Base-by-base conservation (phyloP, 2,797 vertebrate species). In the Graptemys geographica region DNA sequence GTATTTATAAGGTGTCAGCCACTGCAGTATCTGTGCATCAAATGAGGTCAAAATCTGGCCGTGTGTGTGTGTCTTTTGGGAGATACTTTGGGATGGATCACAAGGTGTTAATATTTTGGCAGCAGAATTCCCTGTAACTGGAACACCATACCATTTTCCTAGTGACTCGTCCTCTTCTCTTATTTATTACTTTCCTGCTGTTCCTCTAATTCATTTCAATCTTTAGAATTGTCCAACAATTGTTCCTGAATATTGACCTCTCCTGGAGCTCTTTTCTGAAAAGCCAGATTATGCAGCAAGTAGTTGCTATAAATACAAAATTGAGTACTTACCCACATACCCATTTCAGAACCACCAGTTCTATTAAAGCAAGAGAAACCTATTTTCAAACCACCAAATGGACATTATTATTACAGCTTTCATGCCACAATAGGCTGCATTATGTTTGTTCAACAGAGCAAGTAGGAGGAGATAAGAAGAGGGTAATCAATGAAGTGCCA, bases 391-490 rank as follows among this genome's bases (percentile, higher is more conserved):
- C 31, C 81, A 93, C 79, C 87, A 90, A 88, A 82, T 23, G 95
- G 81, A 62, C 96, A 95, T 93, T 84, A 93, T 90, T 93, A 74
- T 74, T 83, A 79, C 1, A 52, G 84, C 16, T 79, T 94, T 93
- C 47, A 76, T 33, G 74, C 82, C 89, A 92, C 69, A 94, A 81
- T 44, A 88, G 90, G 49, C 87, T 96, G 89, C 62, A 86, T 81
- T 90, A 90, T 79, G 59, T 81, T 96, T 94, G 37, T 87, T 94
- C 90, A 93, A 91, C 93, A 27, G 87, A 97, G 12, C 62, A 95
- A 94, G 83, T 18, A 91, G 91, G 12, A 96, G 65, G 92, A 21
- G 23, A 41, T 92, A 96, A 96, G 87, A 91, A 62, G 47, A 94
- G 51, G 72, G 10, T 92, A 47, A 93, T 72, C 85, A 96, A 82